Evolutionary conservation across 2,797 vertebrate species (phyloP).

Genomic region (Limnodromus scolopaceus): DNA sequence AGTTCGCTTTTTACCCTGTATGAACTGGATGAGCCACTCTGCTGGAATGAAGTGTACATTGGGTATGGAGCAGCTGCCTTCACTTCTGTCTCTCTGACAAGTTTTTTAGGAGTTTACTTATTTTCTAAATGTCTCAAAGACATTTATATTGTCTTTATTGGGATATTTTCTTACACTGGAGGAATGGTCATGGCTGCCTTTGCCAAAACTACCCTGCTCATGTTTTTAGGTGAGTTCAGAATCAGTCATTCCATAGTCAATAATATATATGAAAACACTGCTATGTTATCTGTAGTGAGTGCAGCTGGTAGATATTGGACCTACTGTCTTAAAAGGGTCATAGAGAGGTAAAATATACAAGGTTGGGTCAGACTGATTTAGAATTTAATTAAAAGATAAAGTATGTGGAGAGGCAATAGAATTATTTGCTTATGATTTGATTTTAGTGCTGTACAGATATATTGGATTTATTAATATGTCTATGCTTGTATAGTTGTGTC

Average conservation of each 20-base stretch:
- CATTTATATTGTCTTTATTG: constrained; percentile 84
- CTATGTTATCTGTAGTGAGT: not conserved
- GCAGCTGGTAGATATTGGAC: not conserved
- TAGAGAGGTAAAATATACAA: not conserved
- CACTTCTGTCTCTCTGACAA: constrained; percentile 84
- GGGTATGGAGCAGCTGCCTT: constrained; percentile 90
- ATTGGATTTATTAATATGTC: not conserved
- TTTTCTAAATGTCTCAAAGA: constrained; percentile 87
- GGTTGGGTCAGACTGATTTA: not conserved
- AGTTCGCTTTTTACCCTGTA: constrained; percentile 86
- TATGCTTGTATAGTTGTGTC: not conserved
- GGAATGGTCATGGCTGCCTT: constrained; percentile 86
- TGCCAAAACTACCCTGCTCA: constrained; percentile 87
- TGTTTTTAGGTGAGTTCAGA: constrained; percentile 91
- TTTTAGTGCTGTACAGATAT: not conserved
- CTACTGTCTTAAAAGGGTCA: not conserved
- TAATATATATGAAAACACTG: not conserved
- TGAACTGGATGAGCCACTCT: constrained; percentile 90
- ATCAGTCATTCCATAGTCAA: not conserved
- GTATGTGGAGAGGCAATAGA: not conserved
- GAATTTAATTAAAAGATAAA: not conserved
- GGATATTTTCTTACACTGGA: constrained; percentile 85
- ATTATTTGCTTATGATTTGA: not conserved
- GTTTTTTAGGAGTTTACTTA: constrained; percentile 86
- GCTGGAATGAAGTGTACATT: constrained; percentile 93